Percentiles rank a stretch among this genome's conserved stretches.
These are phyloP conservation scores for Pao palembangensis DNA, from an alignment of 2,113 vertebrate species.

Conservation along the genomic window DNA sequence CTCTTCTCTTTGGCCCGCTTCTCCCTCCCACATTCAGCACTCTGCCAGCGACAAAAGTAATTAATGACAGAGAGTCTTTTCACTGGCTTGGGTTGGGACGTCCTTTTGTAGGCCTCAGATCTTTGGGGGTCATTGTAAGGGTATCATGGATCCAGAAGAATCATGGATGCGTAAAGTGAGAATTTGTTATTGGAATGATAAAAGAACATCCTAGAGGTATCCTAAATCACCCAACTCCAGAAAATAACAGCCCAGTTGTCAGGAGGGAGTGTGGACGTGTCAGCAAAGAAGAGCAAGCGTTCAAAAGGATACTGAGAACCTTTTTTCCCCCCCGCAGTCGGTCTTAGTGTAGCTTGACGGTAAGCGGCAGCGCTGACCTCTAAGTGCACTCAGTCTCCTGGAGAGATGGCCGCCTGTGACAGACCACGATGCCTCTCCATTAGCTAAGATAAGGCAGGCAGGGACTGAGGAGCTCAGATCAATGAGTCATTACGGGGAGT, in stretches of 20 bases:
- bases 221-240: conserved; percentile 27
- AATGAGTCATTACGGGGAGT: conserved; percentile 58
- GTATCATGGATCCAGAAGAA: conserved; percentile 56
- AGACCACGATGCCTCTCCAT: conserved; percentile 42
- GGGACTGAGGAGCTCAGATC: conserved; percentile 62
- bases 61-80: conserved; percentile 54
- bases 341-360: conserved; percentile 7
- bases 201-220: conserved; percentile 46
- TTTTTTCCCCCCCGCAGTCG: conserved; percentile 21
- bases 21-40: conserved; percentile 22
- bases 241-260: conserved; percentile 28
- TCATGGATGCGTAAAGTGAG: conserved; percentile 52
- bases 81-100: conserved; percentile 35
- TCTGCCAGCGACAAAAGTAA: conserved; percentile 47
- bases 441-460: conserved; percentile 60
- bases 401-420: conserved; percentile 44
- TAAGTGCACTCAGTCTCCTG: conserved; percentile 54
- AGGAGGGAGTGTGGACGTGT: conserved; percentile 22
- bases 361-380: conserved; percentile 50
- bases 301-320: conserved; percentile 35
- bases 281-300: conserved; percentile 32
- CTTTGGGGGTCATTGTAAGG: conserved; percentile 63
- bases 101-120: conserved; percentile 50
- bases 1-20: conserved; percentile 1
- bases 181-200: conserved; percentile 62